Conservation (phyloP, 2,888 invertebrate species). For the Ctena decussata region DNA sequence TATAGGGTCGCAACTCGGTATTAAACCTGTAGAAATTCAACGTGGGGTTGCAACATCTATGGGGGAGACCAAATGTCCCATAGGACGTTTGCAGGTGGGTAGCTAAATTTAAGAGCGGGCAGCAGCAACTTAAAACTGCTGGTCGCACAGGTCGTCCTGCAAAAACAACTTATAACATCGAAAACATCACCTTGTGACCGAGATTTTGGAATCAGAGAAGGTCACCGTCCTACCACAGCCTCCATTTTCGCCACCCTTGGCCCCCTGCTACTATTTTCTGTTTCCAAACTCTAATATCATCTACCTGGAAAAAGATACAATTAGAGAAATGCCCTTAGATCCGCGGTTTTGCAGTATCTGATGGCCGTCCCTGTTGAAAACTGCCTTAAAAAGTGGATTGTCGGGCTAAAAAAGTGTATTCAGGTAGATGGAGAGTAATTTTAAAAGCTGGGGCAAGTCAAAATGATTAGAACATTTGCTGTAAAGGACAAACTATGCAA, state of each 20-base stretch:
- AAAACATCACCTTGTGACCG: conserved; percentile 23
- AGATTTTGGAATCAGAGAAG: conserved; percentile 23
- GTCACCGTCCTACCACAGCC: conserved; percentile 35
- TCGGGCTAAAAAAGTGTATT: conserved; percentile 27
- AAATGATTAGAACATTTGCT: not conserved
- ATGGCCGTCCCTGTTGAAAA: conserved; percentile 11
- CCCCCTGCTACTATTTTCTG: conserved; percentile 32
- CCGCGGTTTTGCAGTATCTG: not conserved
- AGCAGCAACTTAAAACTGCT: conserved; percentile 33
- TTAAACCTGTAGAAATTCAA: not conserved
- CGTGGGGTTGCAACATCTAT: not conserved
- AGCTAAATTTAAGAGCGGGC: conserved; percentile 18
- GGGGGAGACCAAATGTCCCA: not conserved
- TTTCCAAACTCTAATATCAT: conserved; percentile 22
- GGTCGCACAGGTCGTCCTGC: conserved; percentile 21
- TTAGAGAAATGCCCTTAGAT: not conserved
- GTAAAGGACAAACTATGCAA: not conserved
- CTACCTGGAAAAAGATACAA: conserved; percentile 24
- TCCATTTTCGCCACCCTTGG: conserved; percentile 31
- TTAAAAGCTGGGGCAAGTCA: not conserved
- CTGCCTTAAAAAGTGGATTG: conserved; percentile 28
- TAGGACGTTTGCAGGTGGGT: conserved; percentile 31
- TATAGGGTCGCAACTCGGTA: conserved; percentile 9
- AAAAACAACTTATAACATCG: conserved; percentile 17
- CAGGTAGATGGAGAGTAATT: conserved; percentile 24